Evolutionary conservation across 2,113 vertebrate species (phyloP).

Genomic region (Reinhardtius hippoglossoides): DNA sequence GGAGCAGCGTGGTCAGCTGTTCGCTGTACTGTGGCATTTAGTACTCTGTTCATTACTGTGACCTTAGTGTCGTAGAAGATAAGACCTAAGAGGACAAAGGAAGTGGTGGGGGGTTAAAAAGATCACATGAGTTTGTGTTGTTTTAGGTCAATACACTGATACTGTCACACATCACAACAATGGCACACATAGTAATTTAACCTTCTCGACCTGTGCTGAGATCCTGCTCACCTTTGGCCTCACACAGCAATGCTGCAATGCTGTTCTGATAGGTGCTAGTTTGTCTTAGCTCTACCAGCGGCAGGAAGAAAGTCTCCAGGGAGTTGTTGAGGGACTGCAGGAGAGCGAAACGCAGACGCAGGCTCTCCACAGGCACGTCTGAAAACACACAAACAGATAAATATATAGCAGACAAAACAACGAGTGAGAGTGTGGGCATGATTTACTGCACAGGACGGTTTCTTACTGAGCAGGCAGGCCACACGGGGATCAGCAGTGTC

Average conservation of each 20-base stretch:
- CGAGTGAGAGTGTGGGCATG: not conserved
- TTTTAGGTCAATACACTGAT: not conserved
- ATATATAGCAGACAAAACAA: not conserved
- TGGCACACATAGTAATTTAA: too few species aligned
- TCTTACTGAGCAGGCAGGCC: conserved; percentile 89
- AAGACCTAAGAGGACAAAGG: conserved; percentile 81
- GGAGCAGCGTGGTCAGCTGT: conserved; percentile 97
- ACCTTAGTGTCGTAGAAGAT: conserved; percentile 98
- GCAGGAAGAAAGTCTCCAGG: conserved; percentile 95
- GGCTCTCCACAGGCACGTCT: conserved; percentile 93
- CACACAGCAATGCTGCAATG: conserved; percentile 90
- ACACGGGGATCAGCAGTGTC: conserved; percentile 91
- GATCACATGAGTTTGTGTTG: not conserved
- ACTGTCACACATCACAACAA: not conserved
- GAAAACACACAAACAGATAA: conserved; percentile 13
- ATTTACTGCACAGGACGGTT: not conserved
- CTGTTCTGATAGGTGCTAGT: conserved; percentile 89
- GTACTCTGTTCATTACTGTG: conserved; percentile 94
- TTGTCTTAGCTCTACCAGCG: conserved; percentile 93
- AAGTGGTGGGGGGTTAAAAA: not conserved
- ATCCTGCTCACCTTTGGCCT: conserved; percentile 90
- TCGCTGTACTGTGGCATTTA: conserved; percentile 95
- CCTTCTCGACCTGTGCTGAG: not conserved
- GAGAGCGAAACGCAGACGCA: conserved; percentile 93
- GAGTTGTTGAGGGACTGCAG: conserved; percentile 97